These are phyloP conservation scores for Tachysurus vachellii DNA, from an alignment of 2,113 vertebrate species.

Conservation along the genomic window DNA sequence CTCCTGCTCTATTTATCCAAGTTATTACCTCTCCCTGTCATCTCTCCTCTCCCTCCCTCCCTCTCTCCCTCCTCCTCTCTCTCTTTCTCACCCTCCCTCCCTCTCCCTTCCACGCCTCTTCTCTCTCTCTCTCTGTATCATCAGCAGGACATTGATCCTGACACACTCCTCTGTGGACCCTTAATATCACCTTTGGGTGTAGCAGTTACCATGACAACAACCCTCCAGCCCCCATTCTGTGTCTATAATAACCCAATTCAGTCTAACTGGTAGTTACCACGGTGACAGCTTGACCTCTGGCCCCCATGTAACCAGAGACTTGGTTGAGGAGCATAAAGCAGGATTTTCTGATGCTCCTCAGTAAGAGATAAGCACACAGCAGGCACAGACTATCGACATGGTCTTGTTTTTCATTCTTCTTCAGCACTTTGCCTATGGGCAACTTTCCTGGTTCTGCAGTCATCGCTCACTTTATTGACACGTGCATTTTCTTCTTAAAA, in stretches of 20 bases:
- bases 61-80: slow-evolving; percentile 16
- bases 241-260: slow-evolving; percentile 36
- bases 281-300: slow-evolving; percentile 5
- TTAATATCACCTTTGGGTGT: slow-evolving; percentile 56
- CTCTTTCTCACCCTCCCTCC: slow-evolving; percentile 49
- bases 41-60: slow-evolving; percentile 60
- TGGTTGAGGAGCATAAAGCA: background rate
- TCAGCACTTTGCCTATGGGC: background rate
- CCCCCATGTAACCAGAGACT: slow-evolving; percentile 6
- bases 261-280: slow-evolving; percentile 35
- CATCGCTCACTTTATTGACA: background rate
- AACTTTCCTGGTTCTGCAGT: background rate
- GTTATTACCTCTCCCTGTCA: slow-evolving; percentile 63
- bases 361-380: background rate
- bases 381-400: background rate
- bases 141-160: slow-evolving; percentile 50
- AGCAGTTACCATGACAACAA: slow-evolving; percentile 38
- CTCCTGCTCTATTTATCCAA: slow-evolving; percentile 42
- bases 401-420: background rate
- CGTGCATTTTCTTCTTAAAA: background rate
- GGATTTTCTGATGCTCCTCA: background rate
- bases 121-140: background rate
- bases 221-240: background rate
- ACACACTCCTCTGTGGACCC: slow-evolving; percentile 47
- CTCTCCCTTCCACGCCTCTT: slow-evolving; percentile 48